phyloP scores from a whole-genome alignment of 2,113 vertebrate species.

The Plecturocebus donacophilus region DNA sequence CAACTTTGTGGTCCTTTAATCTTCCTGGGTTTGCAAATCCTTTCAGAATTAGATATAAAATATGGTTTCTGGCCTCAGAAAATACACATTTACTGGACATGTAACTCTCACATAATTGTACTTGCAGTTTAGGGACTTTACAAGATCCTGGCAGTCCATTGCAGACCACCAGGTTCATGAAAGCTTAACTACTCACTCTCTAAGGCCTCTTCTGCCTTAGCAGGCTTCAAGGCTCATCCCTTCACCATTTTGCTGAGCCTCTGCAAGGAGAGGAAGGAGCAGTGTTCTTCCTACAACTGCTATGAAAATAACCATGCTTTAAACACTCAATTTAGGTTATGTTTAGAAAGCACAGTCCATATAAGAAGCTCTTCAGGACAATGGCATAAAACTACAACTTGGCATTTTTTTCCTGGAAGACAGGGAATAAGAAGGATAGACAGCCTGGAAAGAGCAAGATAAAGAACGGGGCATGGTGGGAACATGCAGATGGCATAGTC shows the following conservation, averaged over 20 bases:
- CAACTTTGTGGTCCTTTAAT: background rate
- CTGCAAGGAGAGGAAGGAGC: background rate
- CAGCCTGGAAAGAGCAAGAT: background rate
- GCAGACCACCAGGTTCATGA: background rate
- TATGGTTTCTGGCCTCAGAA: background rate
- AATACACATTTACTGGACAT: background rate
- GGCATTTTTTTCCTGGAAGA: background rate
- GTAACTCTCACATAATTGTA: background rate
- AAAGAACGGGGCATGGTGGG: background rate
- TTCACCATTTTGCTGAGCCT: background rate
- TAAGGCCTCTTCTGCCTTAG: background rate
- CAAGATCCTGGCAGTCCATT: background rate
- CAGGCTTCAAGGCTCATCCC: background rate
- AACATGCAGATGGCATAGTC: background rate
- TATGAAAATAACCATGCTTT: background rate
- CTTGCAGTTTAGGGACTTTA: background rate
- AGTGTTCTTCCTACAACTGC: background rate
- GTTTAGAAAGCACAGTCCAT: background rate
- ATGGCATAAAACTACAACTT: background rate
- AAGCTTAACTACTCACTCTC: background rate
- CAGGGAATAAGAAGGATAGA: background rate
- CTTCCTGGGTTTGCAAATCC: background rate
- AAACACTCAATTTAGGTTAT: background rate
- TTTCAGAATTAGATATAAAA: background rate
- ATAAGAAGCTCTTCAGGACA: background rate